Percentiles rank a stretch among this genome's conserved stretches.
Evolutionary conservation across 2,113 vertebrate genomes (phyloP).

Genomic region (Cyanistes caeruleus): DNA sequence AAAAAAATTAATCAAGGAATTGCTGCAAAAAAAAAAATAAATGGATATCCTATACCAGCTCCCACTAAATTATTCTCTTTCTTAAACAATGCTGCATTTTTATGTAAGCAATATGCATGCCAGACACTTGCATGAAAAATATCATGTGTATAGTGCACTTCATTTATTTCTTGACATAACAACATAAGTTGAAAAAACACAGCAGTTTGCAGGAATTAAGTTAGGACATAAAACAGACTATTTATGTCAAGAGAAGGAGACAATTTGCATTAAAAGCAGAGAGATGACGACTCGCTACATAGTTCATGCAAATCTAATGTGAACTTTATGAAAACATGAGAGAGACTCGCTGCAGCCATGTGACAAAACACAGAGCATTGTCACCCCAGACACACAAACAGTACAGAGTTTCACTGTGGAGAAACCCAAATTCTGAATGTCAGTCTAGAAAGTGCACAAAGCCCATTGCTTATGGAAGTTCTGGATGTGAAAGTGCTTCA

Average conservation of each 20-base stretch:
- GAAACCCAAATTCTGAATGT: not conserved
- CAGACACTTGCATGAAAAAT: slow-evolving; percentile 49
- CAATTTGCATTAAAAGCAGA: slow-evolving; percentile 18
- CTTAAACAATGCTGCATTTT: slow-evolving; percentile 42
- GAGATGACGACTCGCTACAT: not conserved
- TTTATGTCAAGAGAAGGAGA: slow-evolving; percentile 42
- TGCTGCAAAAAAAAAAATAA: not conserved
- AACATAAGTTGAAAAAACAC: slow-evolving; percentile 31
- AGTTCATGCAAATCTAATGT: not conserved
- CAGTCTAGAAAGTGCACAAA: not conserved
- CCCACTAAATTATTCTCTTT: not conserved
- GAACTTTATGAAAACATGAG: not conserved
- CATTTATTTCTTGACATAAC: slow-evolving; percentile 57
- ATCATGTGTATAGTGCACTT: not conserved
- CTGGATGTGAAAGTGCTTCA: not conserved
- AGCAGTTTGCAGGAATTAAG: slow-evolving; percentile 47
- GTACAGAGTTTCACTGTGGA: not conserved
- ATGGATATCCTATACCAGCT: not conserved
- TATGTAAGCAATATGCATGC: not conserved
- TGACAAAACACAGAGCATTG: not conserved
- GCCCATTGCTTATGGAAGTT: not conserved
- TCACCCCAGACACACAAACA: not conserved
- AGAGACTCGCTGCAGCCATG: not conserved
- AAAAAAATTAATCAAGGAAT: not conserved
- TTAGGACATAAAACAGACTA: slow-evolving; percentile 51